Evolutionary conservation across 2,797 vertebrate species (phyloP).

Genomic region (Enteromius unitaeniatus): DNA sequence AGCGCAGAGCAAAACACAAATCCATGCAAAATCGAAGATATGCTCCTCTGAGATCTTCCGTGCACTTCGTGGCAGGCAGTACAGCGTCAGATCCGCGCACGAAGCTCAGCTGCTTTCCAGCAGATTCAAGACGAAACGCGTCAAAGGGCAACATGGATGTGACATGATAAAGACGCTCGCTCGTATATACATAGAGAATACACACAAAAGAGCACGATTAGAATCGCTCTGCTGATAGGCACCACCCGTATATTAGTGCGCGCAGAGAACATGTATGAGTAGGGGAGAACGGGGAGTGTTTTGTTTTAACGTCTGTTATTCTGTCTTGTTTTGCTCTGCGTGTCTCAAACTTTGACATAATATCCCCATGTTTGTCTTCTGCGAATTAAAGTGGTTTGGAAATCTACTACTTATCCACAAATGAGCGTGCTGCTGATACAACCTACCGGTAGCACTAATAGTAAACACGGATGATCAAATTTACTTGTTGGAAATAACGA

Average conservation of each 20-base stretch:
- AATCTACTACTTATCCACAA: neutral
- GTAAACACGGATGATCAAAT: neutral
- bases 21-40: conserved; percentile 45
- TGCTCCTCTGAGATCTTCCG: conserved; percentile 35
- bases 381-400: neutral
- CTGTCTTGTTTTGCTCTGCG: neutral
- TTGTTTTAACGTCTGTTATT: neutral
- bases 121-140: conserved; percentile 16
- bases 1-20: conserved; percentile 66
- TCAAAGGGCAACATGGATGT: conserved; percentile 7
- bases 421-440: neutral
- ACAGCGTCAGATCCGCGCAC: neutral
- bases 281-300: neutral
- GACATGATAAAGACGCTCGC: conserved; percentile 15
- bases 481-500: neutral
- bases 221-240: conserved; percentile 11
- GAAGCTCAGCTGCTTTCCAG: neutral
- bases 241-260: conserved; percentile 22
- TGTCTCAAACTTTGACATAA: neutral
- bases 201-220: conserved; percentile 23
- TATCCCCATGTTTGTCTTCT: neutral
- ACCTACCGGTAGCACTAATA: neutral
- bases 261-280: conserved; percentile 6
- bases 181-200: neutral
- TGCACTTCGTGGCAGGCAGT: conserved; percentile 22